Percentiles rank a stretch among this genome's conserved stretches.
These are phyloP conservation scores for Andrena haemorrhoa DNA, from an alignment of 2,888 invertebrate species.

Conservation along the genomic window DNA sequence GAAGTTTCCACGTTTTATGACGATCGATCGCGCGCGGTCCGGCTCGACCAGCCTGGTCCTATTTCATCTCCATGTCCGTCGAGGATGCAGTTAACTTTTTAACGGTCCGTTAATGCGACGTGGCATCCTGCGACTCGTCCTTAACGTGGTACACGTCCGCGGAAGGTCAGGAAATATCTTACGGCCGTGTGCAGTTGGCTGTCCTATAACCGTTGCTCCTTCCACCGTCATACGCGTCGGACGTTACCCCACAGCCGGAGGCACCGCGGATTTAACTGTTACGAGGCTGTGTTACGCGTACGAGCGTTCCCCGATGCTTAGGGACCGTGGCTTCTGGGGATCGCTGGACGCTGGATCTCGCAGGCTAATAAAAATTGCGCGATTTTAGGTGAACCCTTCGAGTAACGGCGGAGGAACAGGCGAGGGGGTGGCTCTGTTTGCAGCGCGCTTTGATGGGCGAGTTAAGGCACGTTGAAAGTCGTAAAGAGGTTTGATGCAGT, in stretches of 20 bases:
- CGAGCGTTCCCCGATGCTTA: constrained; percentile 1
- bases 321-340: no score
- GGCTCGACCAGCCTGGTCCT: constrained; percentile 36
- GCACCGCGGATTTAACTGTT: constrained; percentile 13
- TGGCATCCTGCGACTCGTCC: constrained; percentile 26
- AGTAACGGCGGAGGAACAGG: no score
- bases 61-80: constrained; percentile 55
- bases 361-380: constrained; percentile 10
- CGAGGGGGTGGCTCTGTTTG: no score
- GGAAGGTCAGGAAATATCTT: constrained; percentile 51
- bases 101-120: constrained; percentile 51
- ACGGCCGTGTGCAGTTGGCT: constrained; percentile 24
- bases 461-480: no score
- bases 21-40: constrained; percentile 61
- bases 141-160: constrained; percentile 27
- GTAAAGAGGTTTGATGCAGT: no score
- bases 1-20: constrained; percentile 68
- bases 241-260: constrained; percentile 19
- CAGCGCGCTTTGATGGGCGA: no score
- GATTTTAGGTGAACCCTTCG: background rate
- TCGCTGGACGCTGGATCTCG: no score
- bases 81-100: constrained; percentile 52
- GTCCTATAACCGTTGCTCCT: constrained; percentile 16
- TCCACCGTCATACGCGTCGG: constrained; percentile 3
- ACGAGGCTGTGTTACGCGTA: constrained; percentile 17